Evolutionary conservation across 2,113 vertebrate genomes (phyloP).

Genomic region (Corynorhinus townsendii): DNA sequence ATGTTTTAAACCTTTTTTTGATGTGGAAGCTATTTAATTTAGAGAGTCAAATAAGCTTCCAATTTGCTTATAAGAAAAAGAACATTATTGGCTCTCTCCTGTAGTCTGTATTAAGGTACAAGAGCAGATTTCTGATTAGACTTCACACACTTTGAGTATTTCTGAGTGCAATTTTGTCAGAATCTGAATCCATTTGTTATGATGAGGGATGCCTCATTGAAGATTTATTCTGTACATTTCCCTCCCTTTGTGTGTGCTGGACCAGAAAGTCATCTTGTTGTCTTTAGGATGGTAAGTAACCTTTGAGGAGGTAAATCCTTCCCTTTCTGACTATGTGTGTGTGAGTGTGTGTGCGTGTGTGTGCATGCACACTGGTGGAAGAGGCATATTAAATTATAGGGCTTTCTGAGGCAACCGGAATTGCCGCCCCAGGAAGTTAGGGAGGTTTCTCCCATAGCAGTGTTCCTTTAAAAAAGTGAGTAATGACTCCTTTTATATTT

Average conservation of each 20-base stretch:
- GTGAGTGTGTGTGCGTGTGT: not conserved
- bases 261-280: not conserved
- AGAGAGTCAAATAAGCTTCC: not conserved
- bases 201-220: not conserved
- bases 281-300: not conserved
- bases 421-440: not conserved
- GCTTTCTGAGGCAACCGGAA: not conserved
- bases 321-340: not conserved
- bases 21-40: not conserved
- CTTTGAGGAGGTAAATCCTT: not conserved
- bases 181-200: not conserved
- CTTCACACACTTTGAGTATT: not conserved
- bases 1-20: not conserved
- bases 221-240: not conserved
- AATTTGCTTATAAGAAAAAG: not conserved
- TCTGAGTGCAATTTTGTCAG: not conserved
- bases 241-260: not conserved
- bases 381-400: not conserved
- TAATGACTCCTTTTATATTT: not conserved
- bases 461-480: not conserved
- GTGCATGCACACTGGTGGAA: rapidly evolving
- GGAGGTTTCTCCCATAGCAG: not conserved
- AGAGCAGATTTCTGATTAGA: not conserved
- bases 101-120: not conserved
- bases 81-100: not conserved